Conservation (phyloP, 2,888 invertebrate species). For the Drosophila monieri region DNA sequence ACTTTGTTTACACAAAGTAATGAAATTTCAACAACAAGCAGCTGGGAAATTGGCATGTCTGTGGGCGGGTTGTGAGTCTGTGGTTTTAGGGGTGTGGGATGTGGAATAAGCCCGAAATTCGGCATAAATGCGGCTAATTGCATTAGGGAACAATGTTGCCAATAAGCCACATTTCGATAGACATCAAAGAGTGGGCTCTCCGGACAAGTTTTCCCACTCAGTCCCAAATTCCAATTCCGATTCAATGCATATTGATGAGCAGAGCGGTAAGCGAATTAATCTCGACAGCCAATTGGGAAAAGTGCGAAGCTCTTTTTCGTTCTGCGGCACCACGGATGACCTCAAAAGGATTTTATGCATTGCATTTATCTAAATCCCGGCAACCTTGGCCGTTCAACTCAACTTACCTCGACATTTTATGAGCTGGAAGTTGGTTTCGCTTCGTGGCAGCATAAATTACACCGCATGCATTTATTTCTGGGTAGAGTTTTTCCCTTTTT, state of each 20-base stretch:
- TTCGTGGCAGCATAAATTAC: slow-evolving; percentile 57
- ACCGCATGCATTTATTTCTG: slow-evolving; percentile 48
- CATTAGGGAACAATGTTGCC: slow-evolving; percentile 64
- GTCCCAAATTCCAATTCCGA: slow-evolving; percentile 29
- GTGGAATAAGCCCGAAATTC: slow-evolving; percentile 49
- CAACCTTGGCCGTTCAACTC: slow-evolving; percentile 42
- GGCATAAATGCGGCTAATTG: slow-evolving; percentile 66
- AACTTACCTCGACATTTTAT: slow-evolving; percentile 50
- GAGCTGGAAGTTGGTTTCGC: slow-evolving; percentile 44
- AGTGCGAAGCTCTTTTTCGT: not conserved
- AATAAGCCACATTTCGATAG: slow-evolving; percentile 57
- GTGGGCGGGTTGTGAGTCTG: slow-evolving; percentile 6
- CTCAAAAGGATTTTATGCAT: slow-evolving; percentile 26
- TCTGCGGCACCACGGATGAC: slow-evolving; percentile 7
- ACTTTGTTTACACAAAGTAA: slow-evolving; percentile 75
- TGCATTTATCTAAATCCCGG: slow-evolving; percentile 30
- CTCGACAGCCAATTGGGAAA: not conserved
- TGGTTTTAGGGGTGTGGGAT: not conserved
- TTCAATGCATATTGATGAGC: slow-evolving; percentile 73
- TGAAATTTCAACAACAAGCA: slow-evolving; percentile 71
- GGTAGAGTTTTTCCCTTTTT: slow-evolving; percentile 13
- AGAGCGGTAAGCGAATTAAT: slow-evolving; percentile 17
- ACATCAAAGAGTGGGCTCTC: slow-evolving; percentile 48
- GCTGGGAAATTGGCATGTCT: slow-evolving; percentile 43
- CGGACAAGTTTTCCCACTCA: slow-evolving; percentile 41